phyloP scores from a whole-genome alignment of 2,888 invertebrate genomes.

The Aelia acuminata region DNA sequence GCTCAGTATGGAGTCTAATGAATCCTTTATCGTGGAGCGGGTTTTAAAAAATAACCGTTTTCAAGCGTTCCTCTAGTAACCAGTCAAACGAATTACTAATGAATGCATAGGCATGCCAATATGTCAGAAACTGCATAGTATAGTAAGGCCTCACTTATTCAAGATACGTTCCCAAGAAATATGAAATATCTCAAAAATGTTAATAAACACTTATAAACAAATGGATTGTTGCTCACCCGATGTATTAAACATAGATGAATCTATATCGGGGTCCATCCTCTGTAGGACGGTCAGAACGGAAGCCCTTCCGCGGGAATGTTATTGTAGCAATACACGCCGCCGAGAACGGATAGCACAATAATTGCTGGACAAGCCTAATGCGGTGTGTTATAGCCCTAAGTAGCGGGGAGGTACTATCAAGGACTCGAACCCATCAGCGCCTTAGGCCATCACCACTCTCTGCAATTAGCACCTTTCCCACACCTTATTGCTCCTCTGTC shows the following conservation, averaged over 20 bases:
- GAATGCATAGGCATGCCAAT: too few relatives aligned
- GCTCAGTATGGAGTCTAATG: neutral
- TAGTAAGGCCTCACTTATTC: too few relatives aligned
- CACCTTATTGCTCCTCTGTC: constrained; percentile 13
- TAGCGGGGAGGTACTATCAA: neutral
- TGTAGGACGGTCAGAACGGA: too few relatives aligned
- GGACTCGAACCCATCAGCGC: constrained; percentile 1
- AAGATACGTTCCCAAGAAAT: too few relatives aligned
- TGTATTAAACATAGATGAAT: too few relatives aligned
- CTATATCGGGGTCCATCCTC: too few relatives aligned
- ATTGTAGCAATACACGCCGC: neutral
- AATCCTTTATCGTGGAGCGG: neutral
- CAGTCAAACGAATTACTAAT: too few relatives aligned
- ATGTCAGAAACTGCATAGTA: too few relatives aligned
- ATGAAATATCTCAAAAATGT: too few relatives aligned
- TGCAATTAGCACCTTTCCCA: constrained; percentile 49
- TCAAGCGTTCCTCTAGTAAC: too few relatives aligned
- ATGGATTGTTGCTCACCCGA: too few relatives aligned
- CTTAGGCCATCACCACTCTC: neutral
- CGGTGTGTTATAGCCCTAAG: constrained; percentile 35
- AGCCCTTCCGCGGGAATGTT: neutral
- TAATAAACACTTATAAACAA: too few relatives aligned
- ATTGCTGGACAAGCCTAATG: constrained; percentile 14
- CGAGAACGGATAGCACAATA: neutral
- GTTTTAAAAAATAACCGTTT: neutral